phyloP scores from a whole-genome alignment of 1,140 invertebrate species.

The Drosophila baimaii region DNA sequence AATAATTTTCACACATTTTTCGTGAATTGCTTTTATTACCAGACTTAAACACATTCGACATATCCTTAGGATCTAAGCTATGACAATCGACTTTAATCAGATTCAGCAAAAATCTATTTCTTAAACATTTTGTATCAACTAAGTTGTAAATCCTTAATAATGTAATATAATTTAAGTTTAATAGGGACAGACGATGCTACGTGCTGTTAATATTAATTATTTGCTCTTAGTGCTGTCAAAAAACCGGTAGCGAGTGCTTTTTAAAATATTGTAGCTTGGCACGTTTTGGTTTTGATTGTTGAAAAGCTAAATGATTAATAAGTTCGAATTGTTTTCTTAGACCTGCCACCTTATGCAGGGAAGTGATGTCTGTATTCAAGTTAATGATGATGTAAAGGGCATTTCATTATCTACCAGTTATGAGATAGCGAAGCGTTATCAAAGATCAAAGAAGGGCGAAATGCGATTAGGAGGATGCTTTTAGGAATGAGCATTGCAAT shows the following conservation, averaged over 20 bases:
- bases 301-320: slow-evolving; percentile 35
- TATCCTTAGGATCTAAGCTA: slow-evolving; percentile 31
- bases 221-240: slow-evolving; percentile 32
- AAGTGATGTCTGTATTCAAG: slow-evolving; percentile 10
- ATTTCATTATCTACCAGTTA: slow-evolving; percentile 15
- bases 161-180: slow-evolving; percentile 15
- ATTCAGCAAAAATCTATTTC: slow-evolving; percentile 39
- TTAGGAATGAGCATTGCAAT: slow-evolving; percentile 22
- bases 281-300: slow-evolving; percentile 57
- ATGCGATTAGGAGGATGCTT: slow-evolving; percentile 7
- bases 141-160: slow-evolving; percentile 43
- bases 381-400: slow-evolving; percentile 11
- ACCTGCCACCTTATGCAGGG: slow-evolving; percentile 30
- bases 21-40: slow-evolving; percentile 22
- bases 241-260: slow-evolving; percentile 39
- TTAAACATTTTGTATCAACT: slow-evolving; percentile 36
- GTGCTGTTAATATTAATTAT: slow-evolving; percentile 30
- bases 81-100: slow-evolving; percentile 24
- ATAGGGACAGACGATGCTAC: slow-evolving; percentile 15
- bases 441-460: slow-evolving; percentile 4
- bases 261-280: slow-evolving; percentile 58
- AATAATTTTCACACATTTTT: slow-evolving; percentile 12
- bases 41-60: slow-evolving; percentile 32
- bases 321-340: slow-evolving; percentile 20
- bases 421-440: slow-evolving; percentile 27